phyloP scores from a whole-genome alignment of 1,140 invertebrate species.

The Apis cerana region DNA sequence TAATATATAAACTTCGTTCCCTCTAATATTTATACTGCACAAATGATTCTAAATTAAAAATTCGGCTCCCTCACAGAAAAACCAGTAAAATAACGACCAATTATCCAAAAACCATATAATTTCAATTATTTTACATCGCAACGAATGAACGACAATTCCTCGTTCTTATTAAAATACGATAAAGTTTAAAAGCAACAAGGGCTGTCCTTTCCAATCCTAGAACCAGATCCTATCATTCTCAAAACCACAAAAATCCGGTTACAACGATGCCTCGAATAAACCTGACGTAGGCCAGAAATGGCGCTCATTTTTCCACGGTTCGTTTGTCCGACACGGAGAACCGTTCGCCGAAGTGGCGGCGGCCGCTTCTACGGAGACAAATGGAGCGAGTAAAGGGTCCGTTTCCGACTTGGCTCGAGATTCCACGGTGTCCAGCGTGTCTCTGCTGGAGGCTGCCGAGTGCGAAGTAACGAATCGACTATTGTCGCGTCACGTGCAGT shows the following conservation, averaged over 20 bases:
- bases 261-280: conserved; percentile 38
- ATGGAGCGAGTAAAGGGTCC: conserved; percentile 50
- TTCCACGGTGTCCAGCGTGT: conserved; percentile 15
- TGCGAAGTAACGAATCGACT: conserved; percentile 67
- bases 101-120: too few species aligned
- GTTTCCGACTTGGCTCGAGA: conserved; percentile 9
- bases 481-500: conserved; percentile 63
- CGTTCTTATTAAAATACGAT: neutral
- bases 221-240: neutral
- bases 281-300: conserved; percentile 24
- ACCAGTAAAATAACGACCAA: too few species aligned
- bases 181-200: neutral
- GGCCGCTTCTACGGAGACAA: conserved; percentile 60
- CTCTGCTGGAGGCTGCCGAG: conserved; percentile 38
- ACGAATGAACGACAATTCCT: neutral
- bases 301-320: conserved; percentile 26
- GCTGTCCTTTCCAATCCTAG: neutral
- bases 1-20: too few species aligned
- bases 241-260: neutral
- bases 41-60: too few species aligned
- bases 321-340: conserved; percentile 20
- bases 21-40: too few species aligned
- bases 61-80: too few species aligned
- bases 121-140: too few species aligned
- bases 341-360: conserved; percentile 17